A percentile compares a stretch with the other conserved stretches of the same genome.
Conservation (phyloP, 2,113 vertebrate species). For the Lagopus muta region DNA sequence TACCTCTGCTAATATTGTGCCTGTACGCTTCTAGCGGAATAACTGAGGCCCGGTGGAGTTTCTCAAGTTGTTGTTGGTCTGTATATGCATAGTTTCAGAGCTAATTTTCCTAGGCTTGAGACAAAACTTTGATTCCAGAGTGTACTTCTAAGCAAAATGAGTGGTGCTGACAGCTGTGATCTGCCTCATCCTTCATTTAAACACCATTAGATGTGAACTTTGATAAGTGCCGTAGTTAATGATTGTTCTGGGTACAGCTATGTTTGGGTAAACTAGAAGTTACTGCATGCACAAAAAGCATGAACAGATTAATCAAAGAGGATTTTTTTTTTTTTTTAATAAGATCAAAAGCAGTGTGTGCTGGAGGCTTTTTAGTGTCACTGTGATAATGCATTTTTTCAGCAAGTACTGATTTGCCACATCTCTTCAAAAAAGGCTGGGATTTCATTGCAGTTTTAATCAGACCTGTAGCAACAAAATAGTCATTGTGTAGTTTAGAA, state of each 20-base stretch:
- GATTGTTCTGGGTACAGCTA: background rate
- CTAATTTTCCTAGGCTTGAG: background rate
- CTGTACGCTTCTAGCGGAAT: background rate
- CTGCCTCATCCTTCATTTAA: background rate
- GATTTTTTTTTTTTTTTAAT: background rate
- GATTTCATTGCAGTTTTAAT: background rate
- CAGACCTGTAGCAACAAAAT: background rate
- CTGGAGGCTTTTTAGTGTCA: background rate
- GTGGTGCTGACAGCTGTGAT: background rate
- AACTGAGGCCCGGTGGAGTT: background rate
- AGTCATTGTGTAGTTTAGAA: background rate
- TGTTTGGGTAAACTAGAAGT: background rate
- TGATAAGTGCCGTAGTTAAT: background rate
- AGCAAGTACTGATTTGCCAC: background rate
- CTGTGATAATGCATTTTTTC: background rate
- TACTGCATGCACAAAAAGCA: background rate
- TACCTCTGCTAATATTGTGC: background rate
- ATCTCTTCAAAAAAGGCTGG: background rate
- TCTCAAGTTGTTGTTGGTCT: background rate
- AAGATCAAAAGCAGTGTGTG: background rate
- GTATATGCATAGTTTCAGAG: background rate
- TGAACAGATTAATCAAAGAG: background rate
- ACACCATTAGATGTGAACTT: background rate
- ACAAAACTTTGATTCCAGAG: background rate
- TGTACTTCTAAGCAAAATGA: background rate